Percentiles rank a stretch among this genome's conserved stretches.
Conservation (phyloP, 2,113 vertebrate species). For the Melanotaenia duboulayi region DNA sequence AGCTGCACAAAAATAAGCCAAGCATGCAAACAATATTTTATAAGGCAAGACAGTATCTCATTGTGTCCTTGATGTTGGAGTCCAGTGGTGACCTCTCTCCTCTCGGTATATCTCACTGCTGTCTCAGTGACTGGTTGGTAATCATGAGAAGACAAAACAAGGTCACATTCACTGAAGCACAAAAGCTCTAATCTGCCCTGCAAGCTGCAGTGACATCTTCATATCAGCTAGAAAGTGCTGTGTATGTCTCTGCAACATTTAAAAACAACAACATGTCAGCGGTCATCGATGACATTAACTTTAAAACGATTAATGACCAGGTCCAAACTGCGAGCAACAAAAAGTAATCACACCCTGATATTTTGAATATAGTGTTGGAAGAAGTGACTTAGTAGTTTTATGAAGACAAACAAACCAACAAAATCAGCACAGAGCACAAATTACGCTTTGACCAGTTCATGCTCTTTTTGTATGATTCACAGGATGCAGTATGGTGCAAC, state of each 20-base stretch:
- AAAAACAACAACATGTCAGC: conserved; percentile 4
- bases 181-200: conserved; percentile 13
- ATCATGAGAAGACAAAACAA: conserved; percentile 17
- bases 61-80: not conserved
- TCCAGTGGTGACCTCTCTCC: not conserved
- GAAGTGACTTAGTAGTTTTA: not conserved
- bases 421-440: not conserved
- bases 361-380: not conserved
- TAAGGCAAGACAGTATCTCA: not conserved
- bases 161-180: conserved; percentile 23
- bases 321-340: too few relatives aligned
- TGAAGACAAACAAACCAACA: not conserved
- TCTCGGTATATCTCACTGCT: not conserved
- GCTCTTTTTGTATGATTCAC: conserved; percentile 1
- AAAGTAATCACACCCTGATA: conserved; percentile 15
- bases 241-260: conserved; percentile 11
- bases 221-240: not conserved
- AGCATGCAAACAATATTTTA: conserved; percentile 32
- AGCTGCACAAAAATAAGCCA: conserved; percentile 1
- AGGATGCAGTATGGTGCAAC: not conserved
- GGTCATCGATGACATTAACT: conserved; percentile 32
- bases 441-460: not conserved
- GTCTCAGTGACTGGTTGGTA: conserved; percentile 3
- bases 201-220: conserved; percentile 2
- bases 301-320: conserved; percentile 40